Evolutionary conservation across 1,140 invertebrate species (phyloP).

Genomic region (Ostrea denselamellosa): DNA sequence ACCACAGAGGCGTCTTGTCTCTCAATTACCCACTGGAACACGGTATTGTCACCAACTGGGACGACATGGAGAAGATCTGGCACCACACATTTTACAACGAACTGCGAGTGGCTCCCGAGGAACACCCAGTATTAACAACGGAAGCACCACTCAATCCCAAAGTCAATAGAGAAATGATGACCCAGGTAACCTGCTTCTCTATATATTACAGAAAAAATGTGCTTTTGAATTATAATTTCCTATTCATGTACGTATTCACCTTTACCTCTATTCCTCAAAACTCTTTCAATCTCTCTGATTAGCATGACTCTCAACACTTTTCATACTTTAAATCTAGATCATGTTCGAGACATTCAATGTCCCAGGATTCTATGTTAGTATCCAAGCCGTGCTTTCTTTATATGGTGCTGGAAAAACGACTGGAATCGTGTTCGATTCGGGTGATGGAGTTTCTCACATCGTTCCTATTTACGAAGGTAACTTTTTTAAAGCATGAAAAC

Average conservation of each 20-base stretch:
- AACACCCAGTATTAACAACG: constrained; percentile 87
- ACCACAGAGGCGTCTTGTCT: constrained; percentile 83
- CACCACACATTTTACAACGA: constrained; percentile 87
- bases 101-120: constrained; percentile 92
- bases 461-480: constrained; percentile 92
- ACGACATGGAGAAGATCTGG: constrained; percentile 95
- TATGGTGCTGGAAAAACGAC: constrained; percentile 72
- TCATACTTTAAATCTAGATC: constrained; percentile 74
- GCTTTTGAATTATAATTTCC: too few species aligned
- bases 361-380: constrained; percentile 95
- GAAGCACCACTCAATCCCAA: constrained; percentile 75
- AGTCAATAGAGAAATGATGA: constrained; percentile 89
- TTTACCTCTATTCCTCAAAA: too few species aligned
- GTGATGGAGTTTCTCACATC: constrained; percentile 85
- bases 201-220: too few species aligned
- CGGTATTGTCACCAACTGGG: constrained; percentile 81
- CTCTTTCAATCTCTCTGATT: too few species aligned
- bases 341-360: constrained; percentile 86
- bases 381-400: constrained; percentile 79
- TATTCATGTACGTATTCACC: too few species aligned
- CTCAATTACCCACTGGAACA: constrained; percentile 80
- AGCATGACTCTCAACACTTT: too few species aligned
- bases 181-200: constrained; percentile 84
- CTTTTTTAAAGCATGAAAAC: constrained; percentile 83
- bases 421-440: constrained; percentile 66